Conservation (phyloP, 2,113 vertebrate species). For the Furnarius figulus region DNA sequence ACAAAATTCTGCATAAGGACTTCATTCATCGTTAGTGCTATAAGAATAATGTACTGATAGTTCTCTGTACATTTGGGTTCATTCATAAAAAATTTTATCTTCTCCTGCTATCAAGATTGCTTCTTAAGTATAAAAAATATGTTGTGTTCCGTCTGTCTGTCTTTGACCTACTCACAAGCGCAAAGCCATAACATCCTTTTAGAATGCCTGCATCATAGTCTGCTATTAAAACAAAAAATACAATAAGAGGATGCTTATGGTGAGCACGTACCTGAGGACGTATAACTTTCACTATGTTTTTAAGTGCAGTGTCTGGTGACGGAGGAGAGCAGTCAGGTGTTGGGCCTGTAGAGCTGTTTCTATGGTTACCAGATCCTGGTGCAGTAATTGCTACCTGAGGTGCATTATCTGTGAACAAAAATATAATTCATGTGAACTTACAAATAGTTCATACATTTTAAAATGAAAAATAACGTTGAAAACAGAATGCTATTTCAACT, state of each 20-base stretch:
- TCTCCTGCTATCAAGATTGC: not conserved
- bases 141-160: not conserved
- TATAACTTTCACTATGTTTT: constrained; percentile 98
- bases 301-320: constrained; percentile 95
- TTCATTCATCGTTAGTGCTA: not conserved
- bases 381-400: constrained; percentile 85
- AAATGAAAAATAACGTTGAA: constrained; percentile 34
- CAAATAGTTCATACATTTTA: constrained; percentile 16
- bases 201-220: not conserved
- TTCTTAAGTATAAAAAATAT: not conserved
- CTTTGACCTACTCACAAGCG: not conserved
- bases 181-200: not conserved
- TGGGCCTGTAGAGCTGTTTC: constrained; percentile 90
- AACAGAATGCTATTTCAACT: constrained; percentile 22
- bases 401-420: constrained; percentile 86
- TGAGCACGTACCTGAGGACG: constrained; percentile 90
- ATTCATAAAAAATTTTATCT: not conserved
- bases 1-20: not conserved
- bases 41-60: not conserved
- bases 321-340: constrained; percentile 98
- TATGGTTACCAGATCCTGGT: constrained; percentile 90
- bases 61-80: not conserved
- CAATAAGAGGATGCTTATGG: not conserved
- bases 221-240: not conserved
- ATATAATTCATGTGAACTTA: constrained; percentile 66